phyloP scores from a whole-genome alignment of 64 coral and sea anemone species.

The Montipora efflorescens region DNA sequence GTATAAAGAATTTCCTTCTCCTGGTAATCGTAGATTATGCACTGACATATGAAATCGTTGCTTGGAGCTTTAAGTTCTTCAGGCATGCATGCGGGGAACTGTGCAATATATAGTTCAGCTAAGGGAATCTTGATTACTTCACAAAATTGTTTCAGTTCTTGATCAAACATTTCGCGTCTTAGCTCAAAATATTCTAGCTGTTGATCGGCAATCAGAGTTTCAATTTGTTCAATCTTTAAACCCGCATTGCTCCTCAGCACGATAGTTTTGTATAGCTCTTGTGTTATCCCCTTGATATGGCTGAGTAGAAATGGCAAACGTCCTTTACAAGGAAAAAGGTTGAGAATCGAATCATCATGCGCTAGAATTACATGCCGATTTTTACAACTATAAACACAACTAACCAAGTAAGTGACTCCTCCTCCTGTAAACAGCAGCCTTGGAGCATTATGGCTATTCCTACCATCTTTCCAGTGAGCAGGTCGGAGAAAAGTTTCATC shows the following conservation, averaged over 20 bases:
- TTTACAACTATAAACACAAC: constrained; percentile 27
- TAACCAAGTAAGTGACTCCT: constrained; percentile 33
- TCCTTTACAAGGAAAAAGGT: constrained; percentile 7
- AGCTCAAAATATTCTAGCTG: constrained; percentile 35
- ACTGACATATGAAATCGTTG: not conserved
- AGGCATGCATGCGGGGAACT: constrained; percentile 10
- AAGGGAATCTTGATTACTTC: not conserved
- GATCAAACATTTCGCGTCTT: constrained; percentile 27
- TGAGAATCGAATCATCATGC: constrained; percentile 16
- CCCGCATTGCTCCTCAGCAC: not conserved
- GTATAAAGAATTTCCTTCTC: constrained; percentile 29
- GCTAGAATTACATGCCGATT: constrained; percentile 35
- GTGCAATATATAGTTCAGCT: not conserved
- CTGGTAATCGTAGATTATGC: constrained; percentile 28
- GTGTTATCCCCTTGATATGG: not conserved
- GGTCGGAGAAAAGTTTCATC: not conserved
- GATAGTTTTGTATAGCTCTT: constrained; percentile 18
- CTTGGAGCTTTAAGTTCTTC: constrained; percentile 21
- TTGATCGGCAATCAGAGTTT: constrained; percentile 1
- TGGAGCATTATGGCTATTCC: constrained; percentile 18
- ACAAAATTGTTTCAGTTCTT: constrained; percentile 22
- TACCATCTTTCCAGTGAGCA: constrained; percentile 45
- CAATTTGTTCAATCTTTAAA: constrained; percentile 37
- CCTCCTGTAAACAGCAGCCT: constrained; percentile 28
- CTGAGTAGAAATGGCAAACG: constrained; percentile 12